Evolutionary conservation across 2,113 vertebrate genomes (phyloP), one percentile per base, ranked within the genome.

Genomic region (Miniopterus natalensis): DNA sequence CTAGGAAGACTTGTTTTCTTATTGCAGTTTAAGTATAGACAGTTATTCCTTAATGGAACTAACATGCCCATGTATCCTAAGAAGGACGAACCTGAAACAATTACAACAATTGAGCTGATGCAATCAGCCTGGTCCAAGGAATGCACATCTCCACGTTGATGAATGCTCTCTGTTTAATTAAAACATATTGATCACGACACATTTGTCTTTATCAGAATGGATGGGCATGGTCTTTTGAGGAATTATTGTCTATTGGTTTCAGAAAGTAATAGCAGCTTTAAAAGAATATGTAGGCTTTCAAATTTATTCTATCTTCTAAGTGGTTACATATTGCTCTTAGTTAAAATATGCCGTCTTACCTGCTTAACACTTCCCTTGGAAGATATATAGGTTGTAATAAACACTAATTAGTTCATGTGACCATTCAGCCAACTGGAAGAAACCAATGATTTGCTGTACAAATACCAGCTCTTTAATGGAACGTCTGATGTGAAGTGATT

Each of bases 81-180:
- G 55, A 92, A 95, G 68, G 63, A 92, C 20, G 25, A 77, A 75
- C 63, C 79, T 93, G 45, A 91, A 80, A 92, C 94, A 89, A 93
- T 95, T 88, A 61, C 23, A 90, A 61, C 25, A 90, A 71, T 65
- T 74, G 88, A 96, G 57, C 81, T 84, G 81, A 81, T 53, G 73
- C n/a, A 85, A 18, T 84, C 88, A 96, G 36, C 70, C 40, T 20
- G 45, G 53, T 85, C 57, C 21, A 40, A 40, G 51, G 86, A 90
- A 84, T 87, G 83, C 53, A 36, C 23, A 63, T 77, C 57, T 95
- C 63, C 83, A 80, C 0, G 0, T 57, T 97, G 96, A 97, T 93
- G 68, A 93, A 94, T 94, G 86, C 8, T 95, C 42, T 83, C 55
- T 65, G 68, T 94, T 95, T 98, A 97, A 98, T 98, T 97, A 97